Evolutionary conservation across 2,113 vertebrate species (phyloP).

Genomic region (Pterocles gutturalis): DNA sequence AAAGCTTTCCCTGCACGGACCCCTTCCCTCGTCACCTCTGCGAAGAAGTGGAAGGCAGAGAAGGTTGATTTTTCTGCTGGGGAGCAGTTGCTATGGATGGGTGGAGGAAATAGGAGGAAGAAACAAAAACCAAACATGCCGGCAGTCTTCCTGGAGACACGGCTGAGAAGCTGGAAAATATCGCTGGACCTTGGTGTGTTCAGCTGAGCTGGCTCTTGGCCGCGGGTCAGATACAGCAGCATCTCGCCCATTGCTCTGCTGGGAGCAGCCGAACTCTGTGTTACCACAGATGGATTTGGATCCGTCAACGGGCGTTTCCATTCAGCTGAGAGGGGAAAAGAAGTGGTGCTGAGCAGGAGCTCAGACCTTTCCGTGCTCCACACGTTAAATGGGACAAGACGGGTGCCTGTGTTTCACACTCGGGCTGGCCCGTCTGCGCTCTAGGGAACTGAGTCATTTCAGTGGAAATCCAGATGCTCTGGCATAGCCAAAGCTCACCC

Average conservation of each 20-base stretch:
- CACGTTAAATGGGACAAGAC: background rate
- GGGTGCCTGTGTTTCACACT: background rate
- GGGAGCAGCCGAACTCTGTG: background rate
- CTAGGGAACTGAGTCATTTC: background rate
- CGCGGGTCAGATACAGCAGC: background rate
- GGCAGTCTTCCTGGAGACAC: slow-evolving; percentile 69
- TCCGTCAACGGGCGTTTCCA: background rate
- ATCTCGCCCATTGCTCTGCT: background rate
- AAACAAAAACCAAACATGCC: slow-evolving; percentile 40
- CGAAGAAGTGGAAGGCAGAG: background rate
- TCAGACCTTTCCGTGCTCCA: background rate
- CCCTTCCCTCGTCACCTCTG: background rate
- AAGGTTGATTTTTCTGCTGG: background rate
- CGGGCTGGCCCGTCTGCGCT: accelerated
- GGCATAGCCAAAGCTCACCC: background rate
- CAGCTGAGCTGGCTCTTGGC: background rate
- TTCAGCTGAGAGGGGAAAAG: background rate
- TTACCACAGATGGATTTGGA: background rate
- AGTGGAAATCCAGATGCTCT: background rate
- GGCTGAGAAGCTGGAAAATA: slow-evolving; percentile 61
- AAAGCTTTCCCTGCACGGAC: background rate
- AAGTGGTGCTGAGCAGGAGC: background rate
- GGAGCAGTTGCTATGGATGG: slow-evolving; percentile 22
- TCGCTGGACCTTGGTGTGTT: background rate
- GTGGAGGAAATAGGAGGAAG: slow-evolving; percentile 46